Base-by-base conservation (phyloP, 2,888 invertebrate genomes). In the Coleophora flavipennella region DNA sequence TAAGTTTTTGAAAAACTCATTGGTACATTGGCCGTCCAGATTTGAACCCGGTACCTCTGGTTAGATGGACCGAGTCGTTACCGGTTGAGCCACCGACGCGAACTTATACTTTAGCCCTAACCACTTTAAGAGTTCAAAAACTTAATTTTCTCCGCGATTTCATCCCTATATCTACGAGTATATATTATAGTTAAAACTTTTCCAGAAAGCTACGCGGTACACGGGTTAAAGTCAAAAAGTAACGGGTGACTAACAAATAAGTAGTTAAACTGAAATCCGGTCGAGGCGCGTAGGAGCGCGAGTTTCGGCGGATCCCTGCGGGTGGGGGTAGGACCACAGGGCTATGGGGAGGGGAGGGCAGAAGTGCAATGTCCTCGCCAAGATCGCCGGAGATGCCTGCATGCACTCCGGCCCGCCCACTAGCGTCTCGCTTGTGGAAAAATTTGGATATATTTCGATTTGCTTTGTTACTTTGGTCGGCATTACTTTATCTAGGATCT, bases 321-420 rank as follows among this genome's bases (percentile, higher is more conserved):
- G 72, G 71, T 70, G 55, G 51, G 55, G 59, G 59, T 66, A 74
- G 77, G 75, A 74, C 71, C 67, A 72, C 69, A 63, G 59, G 62
- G 57, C 51, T 56, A n/a, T n/a, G 48, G 55, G 59, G 48, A 57
- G 63, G 61, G 63, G 53, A 63, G 51, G 59, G 51, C 57, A 69
- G 68, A 80, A 84, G 83, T 84, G 83, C 83, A 84, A 84, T 79
- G 83, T 83, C 83, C 83, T 84, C 83, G 78, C 77, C 62, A 80
- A 78, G 80, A 73, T 72, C 65, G 72, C 62, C 51, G 54, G 61
- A 67, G 74, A 77, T 80, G 79, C 71, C 72, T 68, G 10, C 29
- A 10, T 66, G 65, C 25, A 49, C 48, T 51, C 62, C 54, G 62
- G 61, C 54, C 49, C 56, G 54, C 57, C 59, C 57, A 61, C 70